A percentile compares a stretch with the other conserved stretches of the same genome.
Conservation (phyloP, 1,140 invertebrate species). For the Apis cerana region DNA sequence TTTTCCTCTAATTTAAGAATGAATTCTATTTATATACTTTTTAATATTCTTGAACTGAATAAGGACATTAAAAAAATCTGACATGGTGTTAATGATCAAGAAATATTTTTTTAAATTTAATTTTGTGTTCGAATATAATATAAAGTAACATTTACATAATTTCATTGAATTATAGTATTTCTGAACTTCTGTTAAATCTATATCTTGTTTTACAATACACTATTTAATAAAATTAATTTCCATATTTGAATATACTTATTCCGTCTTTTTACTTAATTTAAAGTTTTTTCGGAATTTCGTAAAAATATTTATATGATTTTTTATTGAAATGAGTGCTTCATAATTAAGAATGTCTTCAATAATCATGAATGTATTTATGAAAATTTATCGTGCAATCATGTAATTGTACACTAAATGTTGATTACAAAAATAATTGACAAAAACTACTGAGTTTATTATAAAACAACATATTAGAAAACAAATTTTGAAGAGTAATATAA, state of each 20-base stretch:
- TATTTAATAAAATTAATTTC: conserved; percentile 30
- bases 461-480: neutral
- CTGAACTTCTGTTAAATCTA: conserved; percentile 1
- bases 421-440: conserved; percentile 35
- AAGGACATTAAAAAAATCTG: neutral
- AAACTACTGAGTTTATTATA: neutral
- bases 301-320: neutral
- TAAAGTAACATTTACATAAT: neutral
- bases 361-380: conserved; percentile 1
- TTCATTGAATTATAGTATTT: conserved; percentile 19
- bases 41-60: conserved; percentile 3
- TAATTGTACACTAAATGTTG: conserved; percentile 36
- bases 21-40: neutral
- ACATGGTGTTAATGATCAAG: neutral
- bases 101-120: conserved; percentile 42
- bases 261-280: conserved; percentile 18
- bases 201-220: conserved; percentile 9
- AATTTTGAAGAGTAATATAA: neutral
- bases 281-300: neutral
- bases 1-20: conserved; percentile 30
- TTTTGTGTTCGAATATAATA: conserved; percentile 24
- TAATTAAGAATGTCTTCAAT: neutral
- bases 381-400: conserved; percentile 9
- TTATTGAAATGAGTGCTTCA: neutral
- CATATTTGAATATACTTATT: neutral